Conservation (phyloP, 30 jellyfish, hydroid and myxozoan genomes). For the Mastigias papua region DNA sequence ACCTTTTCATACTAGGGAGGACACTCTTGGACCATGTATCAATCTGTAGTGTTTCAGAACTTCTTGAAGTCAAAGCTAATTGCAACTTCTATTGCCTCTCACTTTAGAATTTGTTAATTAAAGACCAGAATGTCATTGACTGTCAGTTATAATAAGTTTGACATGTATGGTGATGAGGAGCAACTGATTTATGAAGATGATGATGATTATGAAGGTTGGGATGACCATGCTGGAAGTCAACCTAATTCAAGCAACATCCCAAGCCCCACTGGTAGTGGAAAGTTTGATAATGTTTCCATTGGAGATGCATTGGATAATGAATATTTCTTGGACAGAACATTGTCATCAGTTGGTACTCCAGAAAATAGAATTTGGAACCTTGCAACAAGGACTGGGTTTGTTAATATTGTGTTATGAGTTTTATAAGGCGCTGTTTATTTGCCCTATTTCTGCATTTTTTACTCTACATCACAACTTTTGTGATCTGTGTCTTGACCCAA, state of each 20-base stretch:
- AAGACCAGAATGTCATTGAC: conserved; percentile 21
- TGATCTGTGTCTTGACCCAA: too few species aligned
- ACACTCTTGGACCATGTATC: too few species aligned
- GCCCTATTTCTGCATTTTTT: too few species aligned
- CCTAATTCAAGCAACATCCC: neutral
- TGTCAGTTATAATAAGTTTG: conserved; percentile 69
- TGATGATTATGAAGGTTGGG: conserved; percentile 84
- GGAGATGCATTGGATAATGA: conserved; percentile 69
- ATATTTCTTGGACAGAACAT: conserved; percentile 76
- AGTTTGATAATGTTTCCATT: conserved; percentile 26
- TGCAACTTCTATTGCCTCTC: neutral
- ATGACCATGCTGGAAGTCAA: conserved; percentile 1
- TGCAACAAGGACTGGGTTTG: conserved; percentile 80
- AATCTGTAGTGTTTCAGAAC: too few species aligned
- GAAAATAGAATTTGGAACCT: conserved; percentile 82
- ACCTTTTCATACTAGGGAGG: too few species aligned
- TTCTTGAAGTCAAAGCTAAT: neutral
- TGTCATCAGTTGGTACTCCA: conserved; percentile 65
- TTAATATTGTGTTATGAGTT: neutral
- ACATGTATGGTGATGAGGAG: conserved; percentile 86
- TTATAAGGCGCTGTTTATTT: too few species aligned
- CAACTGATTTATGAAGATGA: conserved; percentile 89
- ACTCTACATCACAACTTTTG: too few species aligned
- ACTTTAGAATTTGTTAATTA: neutral
- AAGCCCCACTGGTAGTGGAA: conserved; percentile 4